Base-by-base conservation (phyloP, 2,113 vertebrate genomes). In the Chionodraco myersi region DNA sequence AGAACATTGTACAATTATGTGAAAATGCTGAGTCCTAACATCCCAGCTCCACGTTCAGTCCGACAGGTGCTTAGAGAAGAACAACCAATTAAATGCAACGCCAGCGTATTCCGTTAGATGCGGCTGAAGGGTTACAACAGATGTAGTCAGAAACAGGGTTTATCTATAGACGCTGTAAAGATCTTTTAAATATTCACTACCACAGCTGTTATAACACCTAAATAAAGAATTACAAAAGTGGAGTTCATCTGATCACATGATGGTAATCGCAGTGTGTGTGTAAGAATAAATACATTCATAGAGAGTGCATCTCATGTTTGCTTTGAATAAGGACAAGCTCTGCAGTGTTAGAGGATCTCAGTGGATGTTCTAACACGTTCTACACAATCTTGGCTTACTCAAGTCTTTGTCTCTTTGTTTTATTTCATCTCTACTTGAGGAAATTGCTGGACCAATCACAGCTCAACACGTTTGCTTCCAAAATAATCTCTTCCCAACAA, bases 1-100 rank as follows among this genome's bases (percentile, higher is more conserved):
- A 62, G 1, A 65, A 75, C 11, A 34, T 36, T 13, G 16, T 47
- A 14, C 23, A 51, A 21, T 49, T 10, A 30, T 49, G 71, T 63
- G 10, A 44, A 69, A 62, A 54, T 13, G 9, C 16, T 34, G 1
- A 30, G 9, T 23, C n/a, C 30, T 3, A 15, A 69, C 47, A 56
- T 80, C 36, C 49, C 2, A 56, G 15, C 34, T 66, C 47, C 49
- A 54, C 61, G 53, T 30, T 56, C 30, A 26, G 51, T 58, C 67
- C 51, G 64, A 69, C 58, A 69, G 21, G 10, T 75, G 34, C 52
- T 47, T 23, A 7, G 41, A 58, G 30, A 47, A 84, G 74, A 74
- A 49, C 26, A 53, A 44, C 11, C 26, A 49, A 15, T 16, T 9
- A 63, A 58, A 58, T 58, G 18, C 21, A 61, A 6, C 54, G 26